A percentile compares a stretch with the other conserved stretches of the same genome.
Conservation (phyloP, 2,888 invertebrate genomes). For the Conchocele bisecta region DNA sequence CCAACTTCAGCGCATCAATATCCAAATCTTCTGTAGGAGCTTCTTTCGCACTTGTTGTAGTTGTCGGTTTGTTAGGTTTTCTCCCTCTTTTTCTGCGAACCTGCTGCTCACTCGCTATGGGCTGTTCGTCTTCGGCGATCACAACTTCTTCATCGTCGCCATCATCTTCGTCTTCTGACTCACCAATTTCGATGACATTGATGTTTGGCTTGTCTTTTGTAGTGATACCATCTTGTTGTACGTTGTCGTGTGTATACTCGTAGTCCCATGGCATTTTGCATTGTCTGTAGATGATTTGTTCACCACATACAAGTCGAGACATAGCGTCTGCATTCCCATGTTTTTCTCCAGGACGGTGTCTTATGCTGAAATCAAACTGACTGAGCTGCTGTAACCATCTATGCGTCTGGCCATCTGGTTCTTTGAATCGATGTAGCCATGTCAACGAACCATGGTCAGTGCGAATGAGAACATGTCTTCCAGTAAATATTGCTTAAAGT, state of each 20-base stretch:
- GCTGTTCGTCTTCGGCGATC: no score
- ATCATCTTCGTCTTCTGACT: not conserved
- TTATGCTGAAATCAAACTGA: slow-evolving; percentile 41
- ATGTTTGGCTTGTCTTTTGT: not conserved
- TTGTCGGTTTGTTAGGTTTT: slow-evolving; percentile 9
- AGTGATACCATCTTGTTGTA: no score
- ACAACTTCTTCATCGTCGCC: not conserved
- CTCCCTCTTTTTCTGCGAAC: slow-evolving; percentile 1
- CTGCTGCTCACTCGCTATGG: no score
- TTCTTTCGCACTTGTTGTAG: not conserved
- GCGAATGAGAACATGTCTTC: slow-evolving; percentile 37
- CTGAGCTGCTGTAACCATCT: slow-evolving; percentile 43
- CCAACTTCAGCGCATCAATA: not conserved
- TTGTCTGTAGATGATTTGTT: slow-evolving; percentile 26
- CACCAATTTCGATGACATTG: not conserved
- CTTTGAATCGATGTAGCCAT: slow-evolving; percentile 49
- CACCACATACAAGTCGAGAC: slow-evolving; percentile 25
- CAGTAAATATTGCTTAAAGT: slow-evolving; percentile 59
- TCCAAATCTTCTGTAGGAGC: not conserved
- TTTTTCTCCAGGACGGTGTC: slow-evolving; percentile 38
- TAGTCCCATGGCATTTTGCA: slow-evolving; percentile 21
- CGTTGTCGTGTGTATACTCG: not conserved
- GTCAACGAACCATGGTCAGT: slow-evolving; percentile 56
- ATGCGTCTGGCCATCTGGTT: slow-evolving; percentile 42
- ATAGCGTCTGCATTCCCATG: slow-evolving; percentile 35